Percentiles rank a stretch among this genome's conserved stretches.
phyloP scores from a whole-genome alignment of 2,888 invertebrate species.

The Notodonta ziczac region DNA sequence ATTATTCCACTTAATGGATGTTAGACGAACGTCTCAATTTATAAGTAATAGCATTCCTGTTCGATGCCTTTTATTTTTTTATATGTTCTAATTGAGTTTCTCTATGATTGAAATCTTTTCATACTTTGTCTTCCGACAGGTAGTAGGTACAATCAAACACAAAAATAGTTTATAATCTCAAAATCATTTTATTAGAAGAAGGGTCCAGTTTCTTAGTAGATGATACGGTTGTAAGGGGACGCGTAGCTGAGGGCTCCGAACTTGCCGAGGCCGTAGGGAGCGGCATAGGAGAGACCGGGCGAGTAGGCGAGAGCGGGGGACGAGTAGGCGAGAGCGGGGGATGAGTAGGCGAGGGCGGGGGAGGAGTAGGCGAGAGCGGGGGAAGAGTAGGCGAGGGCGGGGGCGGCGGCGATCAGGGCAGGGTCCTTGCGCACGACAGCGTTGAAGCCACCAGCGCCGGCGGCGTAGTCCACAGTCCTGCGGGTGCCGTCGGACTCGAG shows the following conservation, averaged over 20 bases:
- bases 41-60: background rate
- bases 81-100: no score
- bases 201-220: slow-evolving; percentile 24
- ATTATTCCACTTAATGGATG: background rate
- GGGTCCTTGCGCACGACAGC: slow-evolving; percentile 80
- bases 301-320: slow-evolving; percentile 18
- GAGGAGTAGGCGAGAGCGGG: slow-evolving; percentile 26
- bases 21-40: background rate
- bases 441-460: slow-evolving; percentile 81
- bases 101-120: no score
- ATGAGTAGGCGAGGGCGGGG: slow-evolving; percentile 25
- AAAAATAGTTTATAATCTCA: slow-evolving; percentile 9
- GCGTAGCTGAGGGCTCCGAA: slow-evolving; percentile 27
- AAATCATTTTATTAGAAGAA: slow-evolving; percentile 35
- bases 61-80: no score
- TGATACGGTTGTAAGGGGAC: slow-evolving; percentile 35
- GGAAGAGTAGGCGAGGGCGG: slow-evolving; percentile 30
- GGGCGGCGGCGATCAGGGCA: slow-evolving; percentile 49
- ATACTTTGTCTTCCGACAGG: background rate
- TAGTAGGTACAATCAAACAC: slow-evolving; percentile 9
- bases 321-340: slow-evolving; percentile 27
- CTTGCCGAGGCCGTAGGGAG: slow-evolving; percentile 19
- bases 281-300: slow-evolving; percentile 8
- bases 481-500: slow-evolving; percentile 79
- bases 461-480: slow-evolving; percentile 81